A percentile compares a stretch with the other conserved stretches of the same genome.
These are phyloP conservation scores for Sarcophaga caerulescens DNA, from an alignment of 2,888 invertebrate species.

Conservation along the genomic window DNA sequence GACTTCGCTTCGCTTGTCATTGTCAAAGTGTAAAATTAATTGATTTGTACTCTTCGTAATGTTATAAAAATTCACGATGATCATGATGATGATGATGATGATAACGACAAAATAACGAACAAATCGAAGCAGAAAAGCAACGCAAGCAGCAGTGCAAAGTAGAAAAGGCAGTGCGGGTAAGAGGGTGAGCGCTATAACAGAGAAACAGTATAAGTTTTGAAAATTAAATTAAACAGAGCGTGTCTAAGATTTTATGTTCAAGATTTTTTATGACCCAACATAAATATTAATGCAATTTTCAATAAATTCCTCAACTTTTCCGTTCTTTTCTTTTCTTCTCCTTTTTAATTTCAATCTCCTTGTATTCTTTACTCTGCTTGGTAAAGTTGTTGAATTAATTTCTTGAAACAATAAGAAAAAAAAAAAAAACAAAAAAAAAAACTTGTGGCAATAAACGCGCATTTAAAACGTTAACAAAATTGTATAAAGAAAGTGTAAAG, in stretches of 20 bases:
- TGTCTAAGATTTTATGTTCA: slow-evolving; percentile 63
- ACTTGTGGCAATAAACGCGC: slow-evolving; percentile 42
- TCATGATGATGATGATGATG: slow-evolving; percentile 36
- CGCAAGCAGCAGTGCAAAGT: not conserved
- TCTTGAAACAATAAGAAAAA: slow-evolving; percentile 21
- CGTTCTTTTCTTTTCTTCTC: slow-evolving; percentile 14
- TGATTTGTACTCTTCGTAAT: slow-evolving; percentile 53
- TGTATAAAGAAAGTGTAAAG: slow-evolving; percentile 12
- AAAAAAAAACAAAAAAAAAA: slow-evolving; percentile 3
- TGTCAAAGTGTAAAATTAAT: slow-evolving; percentile 62
- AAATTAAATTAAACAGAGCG: slow-evolving; percentile 67
- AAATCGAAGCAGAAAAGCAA: not conserved
- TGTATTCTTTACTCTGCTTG: not conserved
- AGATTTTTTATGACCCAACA: slow-evolving; percentile 59
- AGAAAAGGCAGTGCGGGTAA: too few relatives aligned
- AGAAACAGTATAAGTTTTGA: slow-evolving; percentile 54
- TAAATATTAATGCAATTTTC: slow-evolving; percentile 64
- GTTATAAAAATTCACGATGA: not conserved
- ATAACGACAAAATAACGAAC: slow-evolving; percentile 22
- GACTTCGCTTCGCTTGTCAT: slow-evolving; percentile 18
- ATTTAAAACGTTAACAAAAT: not conserved
- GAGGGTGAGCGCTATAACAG: not conserved
- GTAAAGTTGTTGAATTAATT: slow-evolving; percentile 59
- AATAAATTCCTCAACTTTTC: slow-evolving; percentile 52
- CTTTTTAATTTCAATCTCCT: slow-evolving; percentile 10